Percentiles rank a stretch among this genome's conserved stretches.
Evolutionary conservation across 1,140 invertebrate species (phyloP).

Genomic region (Adelges cooleyi): DNA sequence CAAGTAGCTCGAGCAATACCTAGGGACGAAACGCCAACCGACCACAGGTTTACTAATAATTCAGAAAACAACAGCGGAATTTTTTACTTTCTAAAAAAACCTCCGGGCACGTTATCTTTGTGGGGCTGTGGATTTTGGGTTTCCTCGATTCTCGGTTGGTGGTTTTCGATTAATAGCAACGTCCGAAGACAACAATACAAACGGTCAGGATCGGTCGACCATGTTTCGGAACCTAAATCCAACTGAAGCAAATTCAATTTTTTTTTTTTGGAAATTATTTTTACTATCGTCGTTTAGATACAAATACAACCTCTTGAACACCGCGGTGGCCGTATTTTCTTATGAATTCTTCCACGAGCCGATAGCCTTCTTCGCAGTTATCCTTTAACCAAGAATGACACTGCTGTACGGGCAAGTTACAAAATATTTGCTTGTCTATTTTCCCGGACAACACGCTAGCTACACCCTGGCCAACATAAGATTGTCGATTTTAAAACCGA

Average conservation of each 20-base stretch:
- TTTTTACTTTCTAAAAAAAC: not conserved
- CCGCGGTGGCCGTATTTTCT: slow-evolving; percentile 60
- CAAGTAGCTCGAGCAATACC: slow-evolving; percentile 42
- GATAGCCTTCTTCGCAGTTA: slow-evolving; percentile 42
- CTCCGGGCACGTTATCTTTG: slow-evolving; percentile 41
- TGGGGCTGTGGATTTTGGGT: slow-evolving; percentile 35
- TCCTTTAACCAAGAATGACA: slow-evolving; percentile 47
- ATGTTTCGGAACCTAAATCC: slow-evolving; percentile 53
- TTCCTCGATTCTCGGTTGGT: slow-evolving; percentile 14
- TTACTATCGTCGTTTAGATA: not conserved
- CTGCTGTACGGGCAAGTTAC: slow-evolving; percentile 40
- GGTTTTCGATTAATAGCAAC: not conserved
- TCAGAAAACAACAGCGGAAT: not conserved
- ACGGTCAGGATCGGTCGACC: slow-evolving; percentile 49
- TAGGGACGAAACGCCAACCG: slow-evolving; percentile 38
- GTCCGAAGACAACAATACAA: slow-evolving; percentile 52
- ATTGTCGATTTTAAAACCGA: not conserved
- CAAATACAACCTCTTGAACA: slow-evolving; percentile 50
- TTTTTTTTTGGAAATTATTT: slow-evolving; percentile 10
- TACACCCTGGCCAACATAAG: not conserved
- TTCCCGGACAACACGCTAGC: slow-evolving; percentile 32
- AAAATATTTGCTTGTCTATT: slow-evolving; percentile 44
- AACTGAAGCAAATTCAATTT: slow-evolving; percentile 46
- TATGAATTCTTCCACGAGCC: slow-evolving; percentile 49
- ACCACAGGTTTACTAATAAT: not conserved